These are phyloP conservation scores for Ctenoplectra terminalis DNA, from an alignment of 1,140 invertebrate species.

Conservation along the genomic window DNA sequence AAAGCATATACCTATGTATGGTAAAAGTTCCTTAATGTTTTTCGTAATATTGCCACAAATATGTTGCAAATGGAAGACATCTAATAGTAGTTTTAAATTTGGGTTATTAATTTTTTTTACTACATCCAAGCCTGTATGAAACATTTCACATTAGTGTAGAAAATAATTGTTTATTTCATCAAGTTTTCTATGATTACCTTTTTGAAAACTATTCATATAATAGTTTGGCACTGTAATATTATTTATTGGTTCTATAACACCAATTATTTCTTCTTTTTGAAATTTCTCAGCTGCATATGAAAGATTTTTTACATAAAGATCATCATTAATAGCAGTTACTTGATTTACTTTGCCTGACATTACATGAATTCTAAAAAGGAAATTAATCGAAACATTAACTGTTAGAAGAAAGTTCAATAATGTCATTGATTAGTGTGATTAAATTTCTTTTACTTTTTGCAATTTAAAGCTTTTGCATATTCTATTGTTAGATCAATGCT, in stretches of 20 bases:
- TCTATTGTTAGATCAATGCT: slow-evolving; percentile 89
- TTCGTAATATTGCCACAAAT: slow-evolving; percentile 92
- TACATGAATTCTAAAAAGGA: slow-evolving; percentile 88
- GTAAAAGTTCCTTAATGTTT: slow-evolving; percentile 88
- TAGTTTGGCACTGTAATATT: slow-evolving; percentile 92
- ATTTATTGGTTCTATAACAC: slow-evolving; percentile 96
- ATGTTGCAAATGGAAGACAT: slow-evolving; percentile 94
- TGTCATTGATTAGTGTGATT: not conserved
- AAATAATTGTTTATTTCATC: slow-evolving; percentile 26
- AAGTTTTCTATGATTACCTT: slow-evolving; percentile 86
- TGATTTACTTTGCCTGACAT: slow-evolving; percentile 90
- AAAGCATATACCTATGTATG: slow-evolving; percentile 86
- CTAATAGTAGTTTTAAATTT: slow-evolving; percentile 90
- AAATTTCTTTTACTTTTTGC: slow-evolving; percentile 85
- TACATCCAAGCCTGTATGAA: slow-evolving; percentile 85
- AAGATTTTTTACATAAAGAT: slow-evolving; percentile 89
- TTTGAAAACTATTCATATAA: slow-evolving; percentile 91
- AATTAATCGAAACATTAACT: slow-evolving; percentile 2
- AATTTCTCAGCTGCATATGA: slow-evolving; percentile 87
- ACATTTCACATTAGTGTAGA: slow-evolving; percentile 58
- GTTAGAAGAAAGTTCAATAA: not conserved
- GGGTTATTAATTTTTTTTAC: slow-evolving; percentile 90
- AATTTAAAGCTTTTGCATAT: slow-evolving; percentile 92
- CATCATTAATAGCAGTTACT: slow-evolving; percentile 84
- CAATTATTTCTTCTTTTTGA: slow-evolving; percentile 87